Base-by-base conservation (phyloP, 2,797 vertebrate species). In the Enteromius trimaculatus region DNA sequence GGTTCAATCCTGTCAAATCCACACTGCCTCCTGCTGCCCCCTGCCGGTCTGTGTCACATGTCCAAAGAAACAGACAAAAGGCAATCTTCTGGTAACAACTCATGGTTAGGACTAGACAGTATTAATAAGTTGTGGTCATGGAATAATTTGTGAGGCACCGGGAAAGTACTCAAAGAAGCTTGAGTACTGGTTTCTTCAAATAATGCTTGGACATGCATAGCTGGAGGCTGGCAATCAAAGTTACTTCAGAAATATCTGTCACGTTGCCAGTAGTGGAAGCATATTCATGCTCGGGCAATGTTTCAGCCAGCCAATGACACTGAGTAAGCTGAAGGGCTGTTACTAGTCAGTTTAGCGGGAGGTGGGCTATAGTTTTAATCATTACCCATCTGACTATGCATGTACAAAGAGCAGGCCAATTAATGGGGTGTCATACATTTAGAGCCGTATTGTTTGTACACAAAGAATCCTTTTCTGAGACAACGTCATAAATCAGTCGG, bases 341-440 rank as follows among this genome's bases (percentile, higher is more conserved):
- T 58, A 51, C 71, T 42, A 3, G 6, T 51, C 44, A 49, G 37
- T 60, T 64, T 79, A 75, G 66, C 51, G 39, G 51, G 49, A 78
- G 51, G 78, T 55, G 55, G 84, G 44, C 26, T 19, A n/a, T 83
- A 69, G 82, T 88, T 93, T 44, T 92, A 94, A 93, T 93, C 88
- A 94, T 94, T 94, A 92, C 88, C 90, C 79, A 31, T 77, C 69
- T 72, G 77, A 77, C 75, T 64, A 66, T 87, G 82, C 87, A 88
- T 82, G 90, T 89, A 87, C 88, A 91, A 88, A 90, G 89, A 91
- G 85, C 87, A 26, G 76, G 51, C 90, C 86, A 92, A 93, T 92
- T 93, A 93, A 94, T 91, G 90, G 90, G 89, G 87, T 88, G 60
- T 92, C 87, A 88, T 90, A 89, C 93, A 94, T 94, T 94, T 93